Percentiles rank a stretch among this genome's conserved stretches.
Evolutionary conservation across 2,888 invertebrate species (phyloP).

Genomic region (Limnephilus auricula): DNA sequence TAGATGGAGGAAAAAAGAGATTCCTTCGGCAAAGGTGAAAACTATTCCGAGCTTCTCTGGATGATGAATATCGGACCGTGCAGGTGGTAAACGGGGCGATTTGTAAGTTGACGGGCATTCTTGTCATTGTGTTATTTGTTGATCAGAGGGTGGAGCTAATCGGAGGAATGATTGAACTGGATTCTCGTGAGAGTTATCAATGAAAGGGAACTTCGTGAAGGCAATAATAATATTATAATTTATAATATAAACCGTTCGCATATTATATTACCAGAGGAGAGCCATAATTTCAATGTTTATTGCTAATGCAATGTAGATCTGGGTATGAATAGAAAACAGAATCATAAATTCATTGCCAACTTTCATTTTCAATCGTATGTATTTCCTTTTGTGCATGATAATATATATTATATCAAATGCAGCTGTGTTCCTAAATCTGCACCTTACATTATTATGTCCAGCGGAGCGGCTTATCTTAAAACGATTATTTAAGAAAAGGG

Average conservation of each 20-base stretch:
- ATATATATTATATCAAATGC: neutral
- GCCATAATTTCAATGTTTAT: too few species aligned
- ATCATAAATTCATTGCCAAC: neutral
- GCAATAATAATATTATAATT: neutral
- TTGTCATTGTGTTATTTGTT: constrained; percentile 41
- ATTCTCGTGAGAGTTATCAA: constrained; percentile 2
- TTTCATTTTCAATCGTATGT: neutral
- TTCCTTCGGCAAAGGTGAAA: constrained; percentile 41
- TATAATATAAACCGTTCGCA: neutral
- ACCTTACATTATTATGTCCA: constrained; percentile 2
- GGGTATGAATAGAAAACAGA: neutral
- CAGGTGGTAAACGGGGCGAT: constrained; percentile 11
- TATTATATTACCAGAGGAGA: too few species aligned
- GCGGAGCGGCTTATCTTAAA: neutral
- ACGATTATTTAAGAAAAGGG: constrained; percentile 23
- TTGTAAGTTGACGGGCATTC: constrained; percentile 8
- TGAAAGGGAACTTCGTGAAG: neutral
- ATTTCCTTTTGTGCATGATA: neutral
- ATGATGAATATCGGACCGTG: constrained; percentile 3
- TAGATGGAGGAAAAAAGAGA: constrained; percentile 32
- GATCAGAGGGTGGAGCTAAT: constrained; percentile 13
- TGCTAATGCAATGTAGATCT: neutral
- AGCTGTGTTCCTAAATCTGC: neutral
- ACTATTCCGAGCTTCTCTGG: constrained; percentile 19
- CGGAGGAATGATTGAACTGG: neutral